These are phyloP conservation scores for Beroe ovata DNA, from an alignment of 37 sponge, comb jelly and placozoan genomes.

Conservation along the genomic window DNA sequence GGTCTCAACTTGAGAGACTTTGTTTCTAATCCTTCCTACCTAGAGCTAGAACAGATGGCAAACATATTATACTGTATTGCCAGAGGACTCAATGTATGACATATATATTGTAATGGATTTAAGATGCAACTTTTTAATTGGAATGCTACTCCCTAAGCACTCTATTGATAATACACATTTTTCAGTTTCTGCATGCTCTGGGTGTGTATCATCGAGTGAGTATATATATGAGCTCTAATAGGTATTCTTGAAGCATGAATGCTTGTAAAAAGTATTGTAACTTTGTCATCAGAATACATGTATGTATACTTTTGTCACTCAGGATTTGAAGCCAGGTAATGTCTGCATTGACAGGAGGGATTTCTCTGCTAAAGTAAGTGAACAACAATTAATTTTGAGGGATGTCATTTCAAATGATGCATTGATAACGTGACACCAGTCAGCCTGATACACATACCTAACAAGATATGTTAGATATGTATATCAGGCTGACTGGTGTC, in stretches of 20 bases:
- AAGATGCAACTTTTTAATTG: too few relatives aligned
- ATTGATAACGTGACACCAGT: too few relatives aligned
- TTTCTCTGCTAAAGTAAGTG: not conserved
- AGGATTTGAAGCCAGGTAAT: constrained; percentile 38
- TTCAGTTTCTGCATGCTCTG: constrained; percentile 34
- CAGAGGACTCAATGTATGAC: not conserved
- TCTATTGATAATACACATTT: not conserved
- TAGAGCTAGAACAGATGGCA: too few relatives aligned
- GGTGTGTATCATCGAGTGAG: constrained; percentile 43
- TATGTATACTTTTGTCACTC: too few relatives aligned
- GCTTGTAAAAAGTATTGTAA: too few relatives aligned
- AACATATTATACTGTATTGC: not conserved
- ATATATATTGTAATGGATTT: not conserved
- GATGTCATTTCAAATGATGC: too few relatives aligned
- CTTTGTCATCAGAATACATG: too few relatives aligned
- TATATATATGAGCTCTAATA: not conserved
- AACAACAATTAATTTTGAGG: not conserved
- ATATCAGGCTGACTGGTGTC: too few relatives aligned
- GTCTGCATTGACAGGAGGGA: not conserved
- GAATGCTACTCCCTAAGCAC: too few relatives aligned
- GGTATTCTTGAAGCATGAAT: not conserved
- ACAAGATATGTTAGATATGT: too few relatives aligned
- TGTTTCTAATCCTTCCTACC: not conserved
- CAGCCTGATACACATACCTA: too few relatives aligned
- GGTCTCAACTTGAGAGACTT: not conserved